These are phyloP conservation scores for Stenotaenia linearis DNA, from an alignment of 2,888 invertebrate species.

Conservation along the genomic window DNA sequence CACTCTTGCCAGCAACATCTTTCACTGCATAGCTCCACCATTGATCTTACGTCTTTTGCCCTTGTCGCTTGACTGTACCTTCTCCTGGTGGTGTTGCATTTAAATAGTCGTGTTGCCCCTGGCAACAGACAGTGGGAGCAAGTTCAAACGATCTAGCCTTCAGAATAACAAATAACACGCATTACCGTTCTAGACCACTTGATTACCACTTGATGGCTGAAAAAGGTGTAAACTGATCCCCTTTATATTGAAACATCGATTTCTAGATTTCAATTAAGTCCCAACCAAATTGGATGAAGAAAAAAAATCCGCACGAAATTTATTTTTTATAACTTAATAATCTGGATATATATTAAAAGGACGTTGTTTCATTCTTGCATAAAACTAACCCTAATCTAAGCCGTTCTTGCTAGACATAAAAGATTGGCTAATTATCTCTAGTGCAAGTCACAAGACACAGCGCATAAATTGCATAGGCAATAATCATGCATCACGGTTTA, in stretches of 20 bases:
- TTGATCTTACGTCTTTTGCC: slow-evolving; percentile 15
- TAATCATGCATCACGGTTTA: slow-evolving; percentile 26
- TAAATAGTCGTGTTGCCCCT: background rate
- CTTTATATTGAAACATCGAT: background rate
- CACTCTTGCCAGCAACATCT: background rate
- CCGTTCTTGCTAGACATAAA: slow-evolving; percentile 1
- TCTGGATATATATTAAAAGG: background rate
- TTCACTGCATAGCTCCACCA: background rate
- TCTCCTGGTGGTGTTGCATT: slow-evolving; percentile 22
- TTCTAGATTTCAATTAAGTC: background rate
- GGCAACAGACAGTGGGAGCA: background rate
- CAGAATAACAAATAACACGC: slow-evolving; percentile 8
- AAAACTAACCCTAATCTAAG: background rate
- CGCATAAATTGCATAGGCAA: slow-evolving; percentile 12
- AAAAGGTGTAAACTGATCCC: slow-evolving; percentile 8
- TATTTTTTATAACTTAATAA: background rate
- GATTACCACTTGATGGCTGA: slow-evolving; percentile 14
- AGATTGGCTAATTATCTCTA: slow-evolving; percentile 21
- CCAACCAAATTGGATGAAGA: background rate
- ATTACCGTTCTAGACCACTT: slow-evolving; percentile 2
- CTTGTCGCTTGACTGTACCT: background rate
- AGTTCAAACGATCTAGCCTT: background rate
- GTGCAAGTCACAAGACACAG: slow-evolving; percentile 13
- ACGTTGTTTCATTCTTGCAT: background rate
- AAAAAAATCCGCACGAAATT: background rate